Evolutionary conservation across 2,888 invertebrate species (phyloP).

Genomic region (Rhagonycha fulva): DNA sequence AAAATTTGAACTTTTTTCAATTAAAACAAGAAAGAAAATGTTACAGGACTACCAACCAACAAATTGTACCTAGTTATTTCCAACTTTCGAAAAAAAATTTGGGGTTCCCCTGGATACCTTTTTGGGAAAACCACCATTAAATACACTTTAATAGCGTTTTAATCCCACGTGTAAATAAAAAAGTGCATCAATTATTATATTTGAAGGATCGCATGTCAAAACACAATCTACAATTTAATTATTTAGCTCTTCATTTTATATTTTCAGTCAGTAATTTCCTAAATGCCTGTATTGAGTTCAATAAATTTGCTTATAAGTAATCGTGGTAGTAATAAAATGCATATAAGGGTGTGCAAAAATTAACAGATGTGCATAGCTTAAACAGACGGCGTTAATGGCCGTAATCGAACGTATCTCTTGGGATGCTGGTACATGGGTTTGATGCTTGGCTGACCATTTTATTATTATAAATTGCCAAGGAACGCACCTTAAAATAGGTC

Average conservation of each 20-base stretch:
- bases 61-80: no score
- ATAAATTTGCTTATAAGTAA: conserved; percentile 39
- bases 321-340: conserved; percentile 40
- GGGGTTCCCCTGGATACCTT: not conserved
- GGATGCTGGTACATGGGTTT: conserved; percentile 44
- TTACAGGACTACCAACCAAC: no score
- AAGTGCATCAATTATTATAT: not conserved
- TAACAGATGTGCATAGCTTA: conserved; percentile 55
- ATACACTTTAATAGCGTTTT: not conserved
- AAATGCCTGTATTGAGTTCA: not conserved
- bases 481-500: not conserved
- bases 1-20: no score
- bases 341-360: conserved; percentile 53
- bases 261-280: conserved; percentile 33
- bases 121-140: not conserved
- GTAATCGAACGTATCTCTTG: conserved; percentile 35
- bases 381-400: conserved; percentile 54
- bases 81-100: no score
- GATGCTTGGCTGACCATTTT: conserved; percentile 48
- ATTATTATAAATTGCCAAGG: conserved; percentile 22
- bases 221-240: conserved; percentile 55
- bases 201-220: conserved; percentile 43
- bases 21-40: no score
- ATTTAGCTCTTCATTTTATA: conserved; percentile 46
- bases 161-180: conserved; percentile 4